Evolutionary conservation across 2,113 vertebrate species (phyloP), one percentile per base, ranked within the genome.

Genomic region (Pantherophis guttatus): DNA sequence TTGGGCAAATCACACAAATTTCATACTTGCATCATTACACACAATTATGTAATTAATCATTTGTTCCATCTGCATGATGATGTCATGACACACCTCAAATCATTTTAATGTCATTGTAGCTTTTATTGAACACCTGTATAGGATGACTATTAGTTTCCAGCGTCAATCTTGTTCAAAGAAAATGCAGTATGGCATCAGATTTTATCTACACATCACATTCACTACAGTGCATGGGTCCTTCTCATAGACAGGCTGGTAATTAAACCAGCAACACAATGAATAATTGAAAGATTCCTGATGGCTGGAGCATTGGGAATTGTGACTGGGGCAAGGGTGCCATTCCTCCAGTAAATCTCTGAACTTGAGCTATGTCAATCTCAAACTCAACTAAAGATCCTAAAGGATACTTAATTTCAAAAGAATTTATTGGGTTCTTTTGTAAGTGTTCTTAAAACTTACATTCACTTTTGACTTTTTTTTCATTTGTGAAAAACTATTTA

Each of bases 371-470:
- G 26, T 29, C 65, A 81, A 21, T n/a, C 26, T 75, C 15, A 44
- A 81, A 3, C 95, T 96, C 94, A 94, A 90, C 95, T 96, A 58
- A 23, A 58, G 95, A 96, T 81, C 21, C 33, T 24, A 89, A 88
- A 91, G 75, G 15, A 95, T 8, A 94, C 85, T 95, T 58, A 86
- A 92, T 92, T 97, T 97, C 95, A 94, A 94, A 95, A 95, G 94
- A 90, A 97, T 97, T 90, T 29, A 92, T 33, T 92, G 57, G 33
- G 54, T 94, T 87, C 94, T 96, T 95, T 94, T 97, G 96, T 98
- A 96, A 86, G 96, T 97, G 94, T 97, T 96, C 95, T 98, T 98
- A 97, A 97, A 96, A 96, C 97, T 97, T 97, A 39, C 4, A 95
- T 97, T 97, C 96, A 93, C 96, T 50, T 93, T 86, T 39, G 59